Base-by-base conservation (phyloP, 2,113 vertebrate genomes). In the Amphiprion percula region DNA sequence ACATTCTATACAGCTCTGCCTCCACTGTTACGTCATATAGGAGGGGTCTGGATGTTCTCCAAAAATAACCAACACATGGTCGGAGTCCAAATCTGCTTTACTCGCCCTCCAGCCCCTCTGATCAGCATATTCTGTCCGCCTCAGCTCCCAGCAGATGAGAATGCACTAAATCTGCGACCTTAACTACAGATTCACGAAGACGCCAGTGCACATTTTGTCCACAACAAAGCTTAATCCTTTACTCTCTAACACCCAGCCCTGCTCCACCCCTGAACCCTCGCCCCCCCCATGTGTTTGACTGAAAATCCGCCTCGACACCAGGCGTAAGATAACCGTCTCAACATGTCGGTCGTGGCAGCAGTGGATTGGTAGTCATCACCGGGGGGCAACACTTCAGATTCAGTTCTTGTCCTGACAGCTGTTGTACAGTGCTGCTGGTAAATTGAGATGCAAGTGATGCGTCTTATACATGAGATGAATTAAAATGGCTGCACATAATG, bases 151-250 rank as follows among this genome's bases (percentile, higher is more conserved):
- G 63, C 82, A 94, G 95, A 96, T 95, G 94, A 95, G 92, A 93
- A 94, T 90, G 71, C 63, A 91, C 94, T 94, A 96, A 97, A 96
- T 96, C 96, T 96, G 95, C 92, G 65, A 72, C 93, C 93, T 96
- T 97, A 96, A 96, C 95, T 94, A 94, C 94, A 50, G 80, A 90
- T 95, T 89, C 91, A 87, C 91, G 94, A 96, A 96, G 95, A 96
- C 93, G 94, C 94, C 95, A 95, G 96, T 96, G 94, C 85, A 87
- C 79, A 90, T 87, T 87, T 90, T 82, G 78, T 85, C 47, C 89
- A 89, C 77, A 83, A 61, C 90, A 83, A 77, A 76, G 72, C 79
- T 69, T 92, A 92, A 92, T 92, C 88, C 87, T 41, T 77, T 53
- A 64, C 74, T 85, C 79, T 81, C 71, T 49, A 68, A 78, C 66